Evolutionary conservation across 2,113 vertebrate species (phyloP).

Genomic region (Pelecanus crispus): DNA sequence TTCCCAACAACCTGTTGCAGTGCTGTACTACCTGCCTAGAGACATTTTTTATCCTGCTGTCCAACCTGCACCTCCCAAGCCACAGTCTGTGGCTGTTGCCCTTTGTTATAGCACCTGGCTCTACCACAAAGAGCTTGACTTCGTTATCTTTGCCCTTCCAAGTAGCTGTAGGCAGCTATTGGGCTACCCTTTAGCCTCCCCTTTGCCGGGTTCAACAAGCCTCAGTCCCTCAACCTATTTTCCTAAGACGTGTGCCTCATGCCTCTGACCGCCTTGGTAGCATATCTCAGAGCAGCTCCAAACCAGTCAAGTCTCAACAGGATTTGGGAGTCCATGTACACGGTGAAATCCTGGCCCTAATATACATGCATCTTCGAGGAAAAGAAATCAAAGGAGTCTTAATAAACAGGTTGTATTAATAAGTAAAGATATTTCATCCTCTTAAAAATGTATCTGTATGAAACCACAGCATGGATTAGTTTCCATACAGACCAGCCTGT

Average conservation of each 20-base stretch:
- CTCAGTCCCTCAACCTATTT: not conserved
- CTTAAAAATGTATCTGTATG: not conserved
- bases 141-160: not conserved
- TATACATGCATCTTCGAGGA: not conserved
- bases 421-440: not conserved
- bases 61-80: not conserved
- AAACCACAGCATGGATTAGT: not conserved
- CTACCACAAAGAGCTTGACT: not conserved
- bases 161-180: not conserved
- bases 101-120: not conserved
- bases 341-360: not conserved
- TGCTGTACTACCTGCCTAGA: not conserved
- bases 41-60: not conserved
- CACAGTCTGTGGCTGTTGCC: not conserved
- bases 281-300: not conserved
- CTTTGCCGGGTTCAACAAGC: not conserved
- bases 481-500: not conserved
- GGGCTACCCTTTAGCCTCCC: not conserved
- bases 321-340: not conserved
- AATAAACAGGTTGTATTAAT: not conserved
- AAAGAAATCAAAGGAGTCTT: not conserved
- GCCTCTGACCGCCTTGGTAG: not conserved
- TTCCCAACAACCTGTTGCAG: not conserved
- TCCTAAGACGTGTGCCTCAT: not conserved
- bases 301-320: not conserved